These are phyloP conservation scores for Myripristis murdjan DNA, from an alignment of 2,797 vertebrate species.

Conservation along the genomic window DNA sequence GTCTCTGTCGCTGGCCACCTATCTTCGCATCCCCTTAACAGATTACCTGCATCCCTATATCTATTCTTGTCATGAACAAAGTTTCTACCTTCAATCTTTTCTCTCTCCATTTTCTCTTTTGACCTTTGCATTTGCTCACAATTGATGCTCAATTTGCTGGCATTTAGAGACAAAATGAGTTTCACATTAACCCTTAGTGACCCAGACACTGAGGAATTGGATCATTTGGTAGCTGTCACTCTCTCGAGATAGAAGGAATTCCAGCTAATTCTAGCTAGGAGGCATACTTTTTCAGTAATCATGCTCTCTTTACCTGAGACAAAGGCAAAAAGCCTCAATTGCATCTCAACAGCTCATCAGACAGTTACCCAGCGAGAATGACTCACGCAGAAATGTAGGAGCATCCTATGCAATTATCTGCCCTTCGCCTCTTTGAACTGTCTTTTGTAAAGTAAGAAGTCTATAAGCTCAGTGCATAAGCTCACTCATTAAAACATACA, in stretches of 20 bases:
- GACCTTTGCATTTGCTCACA: slow-evolving; percentile 79
- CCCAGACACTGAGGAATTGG: slow-evolving; percentile 61
- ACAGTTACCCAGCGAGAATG: not conserved
- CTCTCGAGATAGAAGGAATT: slow-evolving; percentile 37
- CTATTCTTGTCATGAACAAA: slow-evolving; percentile 62
- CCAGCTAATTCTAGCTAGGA: slow-evolving; percentile 36
- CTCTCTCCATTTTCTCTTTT: slow-evolving; percentile 71
- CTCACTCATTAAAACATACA: not conserved
- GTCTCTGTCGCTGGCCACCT: not conserved
- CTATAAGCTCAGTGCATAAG: not conserved
- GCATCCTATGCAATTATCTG: slow-evolving; percentile 23
- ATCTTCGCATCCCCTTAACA: not conserved
- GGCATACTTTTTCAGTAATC: slow-evolving; percentile 41
- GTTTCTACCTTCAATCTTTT: slow-evolving; percentile 57
- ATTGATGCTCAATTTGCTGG: slow-evolving; percentile 79
- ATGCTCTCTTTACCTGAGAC: slow-evolving; percentile 19
- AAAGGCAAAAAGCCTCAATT: slow-evolving; percentile 14
- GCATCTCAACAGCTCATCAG: slow-evolving; percentile 34
- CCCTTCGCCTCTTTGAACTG: slow-evolving; percentile 18
- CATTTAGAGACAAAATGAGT: slow-evolving; percentile 78
- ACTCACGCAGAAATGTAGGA: not conserved
- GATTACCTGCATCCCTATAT: slow-evolving; percentile 18
- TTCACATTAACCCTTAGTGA: slow-evolving; percentile 67
- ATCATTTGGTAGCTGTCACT: slow-evolving; percentile 69
- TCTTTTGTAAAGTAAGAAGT: slow-evolving; percentile 4